Percentiles rank a stretch among this genome's conserved stretches.
These are phyloP conservation scores for Steinernema feltiae DNA, from an alignment of 1,140 invertebrate genomes.

Conservation along the genomic window DNA sequence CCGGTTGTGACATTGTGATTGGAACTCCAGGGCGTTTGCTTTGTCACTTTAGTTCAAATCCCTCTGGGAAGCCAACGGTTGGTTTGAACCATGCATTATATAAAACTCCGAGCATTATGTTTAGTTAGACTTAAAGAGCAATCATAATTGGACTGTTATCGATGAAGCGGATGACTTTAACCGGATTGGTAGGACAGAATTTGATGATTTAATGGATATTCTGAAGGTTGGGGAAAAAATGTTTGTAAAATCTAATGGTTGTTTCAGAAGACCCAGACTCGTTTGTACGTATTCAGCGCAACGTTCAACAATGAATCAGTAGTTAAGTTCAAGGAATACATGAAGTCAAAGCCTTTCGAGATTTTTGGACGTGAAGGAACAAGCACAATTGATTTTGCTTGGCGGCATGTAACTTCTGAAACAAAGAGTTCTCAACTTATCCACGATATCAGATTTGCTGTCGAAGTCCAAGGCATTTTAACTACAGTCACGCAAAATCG, in stretches of 20 bases:
- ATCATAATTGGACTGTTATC: background rate
- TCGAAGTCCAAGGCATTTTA: too few relatives aligned
- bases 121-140: background rate
- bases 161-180: background rate
- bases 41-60: background rate
- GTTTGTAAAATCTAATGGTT: too few relatives aligned
- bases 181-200: background rate
- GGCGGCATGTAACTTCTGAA: background rate
- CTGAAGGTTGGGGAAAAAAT: too few relatives aligned
- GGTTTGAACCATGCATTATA: too few relatives aligned
- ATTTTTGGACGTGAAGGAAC: background rate
- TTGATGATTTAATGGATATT: background rate
- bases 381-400: background rate
- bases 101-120: too few relatives aligned
- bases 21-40: background rate
- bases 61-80: background rate
- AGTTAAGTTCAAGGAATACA: background rate
- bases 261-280: too few relatives aligned
- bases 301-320: background rate
- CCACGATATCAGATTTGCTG: too few relatives aligned
- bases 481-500: too few relatives aligned
- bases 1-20: background rate
- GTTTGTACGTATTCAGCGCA: background rate
- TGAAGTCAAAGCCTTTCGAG: background rate
- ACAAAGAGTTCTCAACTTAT: background rate